These are phyloP conservation scores for Heterodera carotae DNA, from an alignment of 1,140 invertebrate genomes.

Conservation along the genomic window DNA sequence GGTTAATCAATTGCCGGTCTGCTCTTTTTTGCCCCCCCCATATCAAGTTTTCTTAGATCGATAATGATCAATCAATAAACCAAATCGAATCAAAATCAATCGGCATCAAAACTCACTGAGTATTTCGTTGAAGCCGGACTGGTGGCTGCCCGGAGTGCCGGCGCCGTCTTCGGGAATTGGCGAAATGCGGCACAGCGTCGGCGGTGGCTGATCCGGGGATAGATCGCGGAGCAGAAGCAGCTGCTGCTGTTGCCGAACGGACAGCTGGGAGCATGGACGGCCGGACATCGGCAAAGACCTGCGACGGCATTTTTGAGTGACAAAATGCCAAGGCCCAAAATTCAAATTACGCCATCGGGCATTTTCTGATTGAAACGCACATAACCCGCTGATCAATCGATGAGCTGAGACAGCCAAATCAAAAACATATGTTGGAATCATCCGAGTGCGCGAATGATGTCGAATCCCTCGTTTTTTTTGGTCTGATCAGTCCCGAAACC, in stretches of 20 bases:
- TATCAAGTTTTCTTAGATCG: not conserved
- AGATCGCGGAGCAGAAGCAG: not conserved
- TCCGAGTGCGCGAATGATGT: too few species aligned
- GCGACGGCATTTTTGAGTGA: not conserved
- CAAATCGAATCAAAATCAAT: not conserved
- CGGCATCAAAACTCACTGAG: slow-evolving; percentile 13
- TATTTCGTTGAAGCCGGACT: slow-evolving; percentile 26
- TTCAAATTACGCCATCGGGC: not conserved
- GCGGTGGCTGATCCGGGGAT: not conserved
- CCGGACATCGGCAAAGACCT: slow-evolving; percentile 24
- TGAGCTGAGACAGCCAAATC: too few species aligned
- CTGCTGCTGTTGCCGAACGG: slow-evolving; percentile 14
- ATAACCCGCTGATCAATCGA: too few species aligned
- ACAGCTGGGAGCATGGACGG: slow-evolving; percentile 12
- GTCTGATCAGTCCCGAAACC: too few species aligned
- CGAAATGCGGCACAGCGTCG: slow-evolving; percentile 15
- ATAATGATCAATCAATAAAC: not conserved
- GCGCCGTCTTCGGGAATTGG: slow-evolving; percentile 16
- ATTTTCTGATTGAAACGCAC: too few species aligned
- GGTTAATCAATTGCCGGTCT: too few species aligned
- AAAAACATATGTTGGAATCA: too few species aligned
- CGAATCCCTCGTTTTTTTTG: too few species aligned
- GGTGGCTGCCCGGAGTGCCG: slow-evolving; percentile 8
- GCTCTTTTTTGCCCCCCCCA: not conserved
- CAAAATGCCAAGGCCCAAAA: not conserved